Evolutionary conservation across 2,113 vertebrate species (phyloP).

Genomic region (Anseranas semipalmata): DNA sequence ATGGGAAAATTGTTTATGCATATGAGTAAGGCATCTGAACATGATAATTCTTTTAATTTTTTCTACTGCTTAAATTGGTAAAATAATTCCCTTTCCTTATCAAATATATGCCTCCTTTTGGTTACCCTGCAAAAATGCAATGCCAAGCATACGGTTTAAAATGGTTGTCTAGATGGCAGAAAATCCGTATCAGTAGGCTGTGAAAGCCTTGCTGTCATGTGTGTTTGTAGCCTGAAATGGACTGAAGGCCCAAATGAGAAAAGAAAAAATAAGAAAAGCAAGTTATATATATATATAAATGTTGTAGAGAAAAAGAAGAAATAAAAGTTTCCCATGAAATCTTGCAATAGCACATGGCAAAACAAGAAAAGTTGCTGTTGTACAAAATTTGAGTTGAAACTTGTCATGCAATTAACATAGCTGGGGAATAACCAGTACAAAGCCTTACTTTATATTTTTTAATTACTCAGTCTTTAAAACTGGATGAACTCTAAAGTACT

Average conservation of each 20-base stretch:
- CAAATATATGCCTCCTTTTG: background rate
- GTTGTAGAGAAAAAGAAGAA: background rate
- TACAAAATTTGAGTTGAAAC: constrained; percentile 25
- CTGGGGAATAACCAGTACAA: constrained; percentile 7
- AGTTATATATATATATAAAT: background rate
- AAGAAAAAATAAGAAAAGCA: background rate
- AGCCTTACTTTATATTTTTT: background rate
- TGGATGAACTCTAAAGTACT: constrained; percentile 1
- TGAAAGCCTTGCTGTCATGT: background rate
- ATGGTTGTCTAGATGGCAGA: background rate
- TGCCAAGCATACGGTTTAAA: background rate
- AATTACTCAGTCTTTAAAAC: background rate
- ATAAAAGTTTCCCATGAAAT: background rate
- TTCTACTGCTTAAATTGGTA: background rate
- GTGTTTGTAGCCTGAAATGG: background rate
- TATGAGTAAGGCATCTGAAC: background rate
- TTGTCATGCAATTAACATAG: constrained; percentile 32
- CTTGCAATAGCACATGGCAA: background rate
- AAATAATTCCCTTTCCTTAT: background rate
- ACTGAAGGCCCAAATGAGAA: background rate
- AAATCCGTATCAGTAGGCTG: background rate
- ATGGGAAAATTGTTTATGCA: background rate
- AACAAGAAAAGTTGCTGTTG: background rate
- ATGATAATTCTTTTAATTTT: background rate
- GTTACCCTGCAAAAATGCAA: background rate